These are phyloP conservation scores for Copsychus sechellarum DNA, from an alignment of 2,113 vertebrate genomes.

Conservation along the genomic window DNA sequence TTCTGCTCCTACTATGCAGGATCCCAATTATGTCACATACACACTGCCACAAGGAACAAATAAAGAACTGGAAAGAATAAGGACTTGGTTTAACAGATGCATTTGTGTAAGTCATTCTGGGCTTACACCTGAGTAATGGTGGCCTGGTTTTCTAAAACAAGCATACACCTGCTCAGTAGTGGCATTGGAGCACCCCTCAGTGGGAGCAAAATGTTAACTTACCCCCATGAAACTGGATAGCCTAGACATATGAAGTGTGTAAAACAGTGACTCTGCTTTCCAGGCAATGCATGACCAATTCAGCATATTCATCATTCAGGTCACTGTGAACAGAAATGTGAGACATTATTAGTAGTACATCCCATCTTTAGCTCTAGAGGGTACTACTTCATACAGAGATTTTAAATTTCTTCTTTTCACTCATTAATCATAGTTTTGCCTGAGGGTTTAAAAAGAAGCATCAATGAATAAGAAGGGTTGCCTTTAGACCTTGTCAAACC, in stretches of 20 bases:
- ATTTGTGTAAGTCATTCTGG: background rate
- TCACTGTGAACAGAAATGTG: background rate
- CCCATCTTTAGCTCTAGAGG: background rate
- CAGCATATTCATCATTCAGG: background rate
- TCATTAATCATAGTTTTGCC: background rate
- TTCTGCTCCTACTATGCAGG: background rate
- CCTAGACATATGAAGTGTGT: background rate
- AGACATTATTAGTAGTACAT: background rate
- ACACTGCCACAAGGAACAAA: background rate
- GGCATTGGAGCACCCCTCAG: background rate
- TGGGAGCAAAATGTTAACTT: background rate
- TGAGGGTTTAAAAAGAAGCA: background rate
- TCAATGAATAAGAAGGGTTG: background rate
- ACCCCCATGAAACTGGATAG: background rate
- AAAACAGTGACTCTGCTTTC: background rate
- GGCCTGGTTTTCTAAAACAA: background rate
- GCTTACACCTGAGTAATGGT: background rate
- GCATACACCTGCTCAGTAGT: background rate
- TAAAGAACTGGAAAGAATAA: background rate
- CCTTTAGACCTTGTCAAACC: background rate
- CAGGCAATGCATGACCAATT: background rate
- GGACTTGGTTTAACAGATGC: background rate
- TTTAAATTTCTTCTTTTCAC: conserved; percentile 15
- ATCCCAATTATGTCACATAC: background rate
- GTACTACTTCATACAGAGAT: background rate